Base-by-base conservation (phyloP, 2,888 invertebrate species). In the Platycnemis pennipes region DNA sequence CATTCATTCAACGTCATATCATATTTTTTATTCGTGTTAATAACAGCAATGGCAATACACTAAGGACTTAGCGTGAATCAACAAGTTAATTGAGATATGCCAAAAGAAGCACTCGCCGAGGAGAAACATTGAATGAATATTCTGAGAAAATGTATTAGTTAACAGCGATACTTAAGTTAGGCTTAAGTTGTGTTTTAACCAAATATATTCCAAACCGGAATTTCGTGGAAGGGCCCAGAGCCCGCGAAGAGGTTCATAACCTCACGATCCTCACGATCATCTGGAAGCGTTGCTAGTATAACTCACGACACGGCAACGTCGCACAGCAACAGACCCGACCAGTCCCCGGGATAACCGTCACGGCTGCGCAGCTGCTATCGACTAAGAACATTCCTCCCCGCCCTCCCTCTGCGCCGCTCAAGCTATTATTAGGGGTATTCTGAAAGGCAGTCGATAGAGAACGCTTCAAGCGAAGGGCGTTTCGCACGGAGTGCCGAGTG, bases 401-500 rank as follows among this genome's bases (percentile, higher is more conserved):
- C 69, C 69, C 31, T 77, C 69, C 63, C 69, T 31, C 69, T 37
- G 16, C 77, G 0, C 37, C 63, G 63, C 49, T 3, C 11, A 2
- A 19, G 77, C 77, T 77, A 77, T 77, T 77, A 77, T 77, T 77
- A 63, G 77, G 77, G 37, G 77, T 77, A 77, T 77, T 77, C 77
- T 77, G 77, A 77, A 77, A 77, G 31, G 31, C 77, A 77, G 77
- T 77, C 77, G 77, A 77, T 77, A 77, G 37, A 37, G 77, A 22
- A 77, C 77, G 77, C 77, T 77, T 77, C 13, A 77, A 77, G 77
- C 77, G 77, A 2, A 13, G 26, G n/a, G 37, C 77, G 77, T 77
- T 77, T 16, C 11, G 19, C 49, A 49, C 11, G 49, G 19, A 19
- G 49, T 16, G 19, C 49, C 13, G 49, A 49, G 19, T n/a, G n/a